Conservation (phyloP, 2,888 invertebrate species). For the Sepiola atlantica region DNA sequence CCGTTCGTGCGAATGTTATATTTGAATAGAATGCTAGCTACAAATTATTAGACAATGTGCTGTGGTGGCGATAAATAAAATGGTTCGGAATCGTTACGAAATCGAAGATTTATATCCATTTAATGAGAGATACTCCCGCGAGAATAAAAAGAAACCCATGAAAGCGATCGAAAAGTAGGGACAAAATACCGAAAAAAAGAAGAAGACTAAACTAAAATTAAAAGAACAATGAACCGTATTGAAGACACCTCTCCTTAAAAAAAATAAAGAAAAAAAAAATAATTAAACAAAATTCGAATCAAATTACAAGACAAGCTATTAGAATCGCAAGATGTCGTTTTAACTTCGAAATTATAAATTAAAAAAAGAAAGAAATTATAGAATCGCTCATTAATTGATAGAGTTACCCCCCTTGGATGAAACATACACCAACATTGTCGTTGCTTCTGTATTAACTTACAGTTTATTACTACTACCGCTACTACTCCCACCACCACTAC, state of each 20-base stretch:
- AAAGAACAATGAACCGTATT: background rate
- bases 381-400: background rate
- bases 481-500: too few species aligned
- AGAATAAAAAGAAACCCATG: background rate
- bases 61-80: background rate
- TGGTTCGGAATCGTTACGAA: background rate
- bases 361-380: too few species aligned
- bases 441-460: background rate
- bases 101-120: background rate
- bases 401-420: background rate
- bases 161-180: background rate
- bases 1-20: background rate
- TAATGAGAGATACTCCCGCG: background rate
- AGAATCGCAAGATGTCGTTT: background rate
- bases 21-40: background rate
- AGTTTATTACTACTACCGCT: too few species aligned
- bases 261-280: background rate
- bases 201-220: background rate
- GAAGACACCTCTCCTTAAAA: background rate
- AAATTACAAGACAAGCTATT: background rate
- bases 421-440: background rate
- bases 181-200: background rate
- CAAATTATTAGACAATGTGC: background rate
- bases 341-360: too few species aligned
- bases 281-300: background rate